Evolutionary conservation across 2,888 invertebrate species (phyloP).

Genomic region (Campoplex capitator): DNA sequence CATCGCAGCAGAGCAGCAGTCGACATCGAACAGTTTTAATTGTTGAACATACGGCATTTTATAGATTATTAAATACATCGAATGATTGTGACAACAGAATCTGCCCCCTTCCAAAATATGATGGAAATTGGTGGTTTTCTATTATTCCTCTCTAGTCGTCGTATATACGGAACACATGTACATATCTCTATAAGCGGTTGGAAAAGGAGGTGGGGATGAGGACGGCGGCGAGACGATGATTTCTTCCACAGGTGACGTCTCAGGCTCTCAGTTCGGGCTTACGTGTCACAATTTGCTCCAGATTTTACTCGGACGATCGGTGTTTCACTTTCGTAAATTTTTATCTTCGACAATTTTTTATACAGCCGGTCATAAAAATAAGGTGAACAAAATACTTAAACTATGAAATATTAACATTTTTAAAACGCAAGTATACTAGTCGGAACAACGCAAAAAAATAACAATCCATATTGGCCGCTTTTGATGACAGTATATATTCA

Average conservation of each 20-base stretch:
- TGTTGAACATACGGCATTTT: too few species aligned
- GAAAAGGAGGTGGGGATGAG: background rate
- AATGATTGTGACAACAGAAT: too few species aligned
- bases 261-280: background rate
- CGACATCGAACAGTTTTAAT: too few species aligned
- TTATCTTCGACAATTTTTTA: background rate
- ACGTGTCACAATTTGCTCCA: conserved; percentile 44
- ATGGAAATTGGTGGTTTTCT: too few species aligned
- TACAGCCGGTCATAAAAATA: background rate
- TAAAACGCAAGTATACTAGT: background rate
- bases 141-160: too few species aligned
- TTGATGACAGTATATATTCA: too few species aligned
- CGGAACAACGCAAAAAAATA: background rate
- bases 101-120: too few species aligned
- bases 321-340: background rate
- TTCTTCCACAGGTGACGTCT: conserved; percentile 39
- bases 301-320: background rate
- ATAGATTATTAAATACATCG: too few species aligned
- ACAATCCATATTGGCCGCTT: background rate
- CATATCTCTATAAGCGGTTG: too few species aligned
- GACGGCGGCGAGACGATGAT: background rate
- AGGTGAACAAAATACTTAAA: conserved; percentile 15
- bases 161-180: too few species aligned
- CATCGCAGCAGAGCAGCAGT: too few species aligned
- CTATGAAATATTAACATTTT: background rate